Conservation (phyloP, 2,797 vertebrate genomes). For the Meriones psammophilus region DNA sequence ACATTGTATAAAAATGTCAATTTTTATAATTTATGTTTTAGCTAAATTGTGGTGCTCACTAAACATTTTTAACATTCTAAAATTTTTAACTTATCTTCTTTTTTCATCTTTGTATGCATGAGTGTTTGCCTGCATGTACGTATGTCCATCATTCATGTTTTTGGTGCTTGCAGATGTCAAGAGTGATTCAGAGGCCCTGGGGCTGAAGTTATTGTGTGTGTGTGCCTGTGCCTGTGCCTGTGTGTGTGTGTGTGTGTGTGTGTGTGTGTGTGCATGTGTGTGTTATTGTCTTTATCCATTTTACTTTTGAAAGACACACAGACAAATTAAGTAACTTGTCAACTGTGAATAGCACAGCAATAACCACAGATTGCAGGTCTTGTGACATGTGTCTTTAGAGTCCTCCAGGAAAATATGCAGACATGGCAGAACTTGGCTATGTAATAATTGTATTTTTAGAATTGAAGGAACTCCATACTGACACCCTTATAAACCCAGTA, state of each 20-base stretch:
- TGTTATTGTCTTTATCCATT: background rate
- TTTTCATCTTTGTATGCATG: background rate
- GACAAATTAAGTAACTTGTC: background rate
- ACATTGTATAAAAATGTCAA: background rate
- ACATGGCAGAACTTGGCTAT: background rate
- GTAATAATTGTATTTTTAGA: background rate
- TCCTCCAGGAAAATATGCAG: background rate
- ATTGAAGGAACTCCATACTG: background rate
- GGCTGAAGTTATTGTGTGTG: too few species aligned
- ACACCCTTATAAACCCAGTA: too few species aligned
- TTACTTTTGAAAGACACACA: background rate
- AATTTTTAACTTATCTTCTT: background rate
- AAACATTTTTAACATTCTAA: background rate
- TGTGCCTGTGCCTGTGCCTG: too few species aligned
- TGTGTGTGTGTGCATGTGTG: background rate
- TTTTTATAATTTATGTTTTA: constrained; percentile 1
- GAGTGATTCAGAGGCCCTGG: background rate
- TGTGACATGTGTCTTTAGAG: background rate
- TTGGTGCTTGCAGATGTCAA: background rate
- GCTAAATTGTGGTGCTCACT: background rate
- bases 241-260: background rate
- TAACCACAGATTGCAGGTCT: background rate
- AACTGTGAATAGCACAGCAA: background rate
- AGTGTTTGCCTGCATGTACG: background rate
- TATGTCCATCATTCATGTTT: background rate